These are phyloP conservation scores for Cyprinodon tularosa DNA, from an alignment of 2,113 vertebrate species.

Conservation along the genomic window DNA sequence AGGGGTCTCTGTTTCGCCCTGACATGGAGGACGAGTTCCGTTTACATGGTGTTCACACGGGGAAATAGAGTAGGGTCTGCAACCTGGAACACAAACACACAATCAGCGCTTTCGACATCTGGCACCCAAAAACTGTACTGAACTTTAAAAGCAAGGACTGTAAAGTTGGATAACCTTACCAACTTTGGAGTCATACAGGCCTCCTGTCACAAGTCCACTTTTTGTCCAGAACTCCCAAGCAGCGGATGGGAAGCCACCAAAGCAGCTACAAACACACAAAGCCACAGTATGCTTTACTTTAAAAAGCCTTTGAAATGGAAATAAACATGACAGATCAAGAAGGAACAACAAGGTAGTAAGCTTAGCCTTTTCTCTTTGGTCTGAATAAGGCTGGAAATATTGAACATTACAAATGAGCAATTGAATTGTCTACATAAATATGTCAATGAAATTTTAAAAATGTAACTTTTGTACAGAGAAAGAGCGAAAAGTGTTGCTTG, in stretches of 20 bases:
- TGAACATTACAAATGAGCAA: background rate
- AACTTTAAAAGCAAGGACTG: background rate
- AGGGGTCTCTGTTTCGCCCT: conserved; percentile 83
- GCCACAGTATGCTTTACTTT: background rate
- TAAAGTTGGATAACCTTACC: conserved; percentile 75
- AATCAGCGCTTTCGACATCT: background rate
- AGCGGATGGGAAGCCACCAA: conserved; percentile 83
- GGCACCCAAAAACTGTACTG: background rate
- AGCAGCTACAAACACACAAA: conserved; percentile 80
- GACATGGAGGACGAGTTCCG: conserved; percentile 85
- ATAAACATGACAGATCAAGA: background rate
- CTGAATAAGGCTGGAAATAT: background rate
- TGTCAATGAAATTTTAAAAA: background rate
- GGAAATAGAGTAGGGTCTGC: conserved; percentile 88
- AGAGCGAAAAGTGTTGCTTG: too few relatives aligned
- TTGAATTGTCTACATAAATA: background rate
- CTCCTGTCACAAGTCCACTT: conserved; percentile 89
- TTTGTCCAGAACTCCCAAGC: conserved; percentile 91
- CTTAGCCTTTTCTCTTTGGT: background rate
- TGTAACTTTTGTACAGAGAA: too few relatives aligned
- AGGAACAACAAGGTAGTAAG: background rate
- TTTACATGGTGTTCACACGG: conserved; percentile 94
- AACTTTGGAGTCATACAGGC: conserved; percentile 86
- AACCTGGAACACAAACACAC: conserved; percentile 77
- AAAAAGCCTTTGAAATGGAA: background rate